phyloP scores from a whole-genome alignment of 2,888 invertebrate genomes.

The Drosophila melanocephala region DNA sequence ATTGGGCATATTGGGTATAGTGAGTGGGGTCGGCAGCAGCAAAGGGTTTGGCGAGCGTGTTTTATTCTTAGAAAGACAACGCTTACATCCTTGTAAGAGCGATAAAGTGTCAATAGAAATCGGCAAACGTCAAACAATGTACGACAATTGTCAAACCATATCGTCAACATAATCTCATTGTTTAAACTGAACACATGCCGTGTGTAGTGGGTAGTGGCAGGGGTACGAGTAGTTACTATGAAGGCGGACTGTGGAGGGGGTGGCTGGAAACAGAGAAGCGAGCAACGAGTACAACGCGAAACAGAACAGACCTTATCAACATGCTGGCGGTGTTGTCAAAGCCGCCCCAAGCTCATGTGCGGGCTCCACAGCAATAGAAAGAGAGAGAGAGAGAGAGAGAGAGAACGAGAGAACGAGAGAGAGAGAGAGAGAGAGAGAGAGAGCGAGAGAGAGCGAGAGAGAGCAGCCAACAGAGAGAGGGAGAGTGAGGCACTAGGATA shows the following conservation, averaged over 20 bases:
- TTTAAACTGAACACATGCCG: conserved; percentile 57
- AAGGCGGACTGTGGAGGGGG: not conserved
- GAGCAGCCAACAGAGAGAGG: not conserved
- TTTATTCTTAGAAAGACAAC: conserved; percentile 76
- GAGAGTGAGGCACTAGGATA: not conserved
- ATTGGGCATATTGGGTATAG: conserved; percentile 1
- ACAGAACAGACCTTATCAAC: conserved; percentile 68
- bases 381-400: not conserved
- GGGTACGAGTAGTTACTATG: not conserved
- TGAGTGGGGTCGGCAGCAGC: conserved; percentile 54
- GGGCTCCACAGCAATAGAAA: conserved; percentile 32
- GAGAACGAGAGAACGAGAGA: conserved; percentile 1
- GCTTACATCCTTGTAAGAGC: conserved; percentile 78
- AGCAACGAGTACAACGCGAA: conserved; percentile 1
- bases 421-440: not conserved
- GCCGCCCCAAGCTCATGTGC: conserved; percentile 69
- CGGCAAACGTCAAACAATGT: conserved; percentile 82
- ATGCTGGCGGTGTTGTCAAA: conserved; percentile 76
- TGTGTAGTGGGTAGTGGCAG: not conserved
- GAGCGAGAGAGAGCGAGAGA: conserved; percentile 5
- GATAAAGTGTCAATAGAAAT: conserved; percentile 77
- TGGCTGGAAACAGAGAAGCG: not conserved
- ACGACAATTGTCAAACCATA: conserved; percentile 81
- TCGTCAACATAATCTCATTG: conserved; percentile 80
- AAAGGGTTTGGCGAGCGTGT: conserved; percentile 62